Base-by-base conservation (phyloP, 37 sponge, comb jelly and placozoan genomes). In the Haliclona indistincta region DNA sequence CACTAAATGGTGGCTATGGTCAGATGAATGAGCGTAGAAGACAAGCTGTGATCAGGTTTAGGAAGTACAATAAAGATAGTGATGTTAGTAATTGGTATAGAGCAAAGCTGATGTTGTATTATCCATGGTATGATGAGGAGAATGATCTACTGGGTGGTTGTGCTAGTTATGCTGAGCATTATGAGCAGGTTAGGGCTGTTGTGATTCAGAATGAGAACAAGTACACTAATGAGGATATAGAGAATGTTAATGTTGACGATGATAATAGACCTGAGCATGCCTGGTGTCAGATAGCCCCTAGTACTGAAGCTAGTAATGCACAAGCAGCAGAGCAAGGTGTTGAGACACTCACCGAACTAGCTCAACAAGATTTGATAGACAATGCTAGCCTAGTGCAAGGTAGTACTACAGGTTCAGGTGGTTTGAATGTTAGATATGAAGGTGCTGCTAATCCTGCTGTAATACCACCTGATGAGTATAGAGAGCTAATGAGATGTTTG, bases 381-480 rank as follows among this genome's bases (percentile, higher is more conserved):
- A 61, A 41, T 62, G 49, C 3, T 41, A 11, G 29, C 8, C 58
- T 75, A 47, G 10, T 47, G 51, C 10, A n/a, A n/a, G n/a, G 13
- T 47, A 47, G 15, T 47, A 15, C 15, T 10, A 17, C 51, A 17
- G 15, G 51, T 47, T 47, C 51, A 47, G 10, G 51, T 47, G 15
- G 15, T 47, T 17, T 47, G 7, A 4, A 13, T 58, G 54, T n/a
- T 34, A 44, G 55, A 26, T 77, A 34, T 51, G 55, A 42, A 65
- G 33, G 67, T 64, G 67, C 67, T 52, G 64, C 54, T 32, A 80
- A 78, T 37, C 2, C 2, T 20, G 45, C 28, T 2, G 68, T 28
- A 29, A 66, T 77, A 19, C 40, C 67, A 4, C 42, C 43, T 26
- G 19, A 75, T 4, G 41, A 56, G 5, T 60, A 60, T 26, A 75